Evolutionary conservation across 2,113 vertebrate genomes (phyloP), one percentile per base, ranked within the genome.

Genomic region (Syngnathus scovelli): DNA sequence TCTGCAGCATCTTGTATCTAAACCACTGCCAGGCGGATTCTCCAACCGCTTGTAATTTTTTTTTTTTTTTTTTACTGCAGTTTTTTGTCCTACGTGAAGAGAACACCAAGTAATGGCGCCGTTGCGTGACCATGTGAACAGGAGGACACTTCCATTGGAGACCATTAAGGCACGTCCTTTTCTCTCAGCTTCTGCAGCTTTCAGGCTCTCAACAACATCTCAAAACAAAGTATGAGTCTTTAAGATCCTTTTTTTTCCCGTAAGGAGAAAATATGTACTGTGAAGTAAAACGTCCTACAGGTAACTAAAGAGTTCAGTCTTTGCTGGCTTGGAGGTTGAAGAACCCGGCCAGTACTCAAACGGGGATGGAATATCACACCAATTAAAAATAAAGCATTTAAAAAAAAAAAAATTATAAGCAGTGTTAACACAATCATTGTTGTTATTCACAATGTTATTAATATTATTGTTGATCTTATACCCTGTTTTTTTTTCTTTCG

Each of bases 381-480:
- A 81, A 81, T 71, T 51, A 66, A 86, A 86, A 78, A 70, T 54
- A 84, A 87, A 85, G 77, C 66, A 72, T 79, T 62, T 9, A 21
- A 11, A 23, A 56, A 56, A 55, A 68, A 3, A 33, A 69, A 80
- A 33, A 69, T 78, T 66, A 73, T 80, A 75, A 85, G 75, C 71
- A 78, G 71, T 76, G 68, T 86, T 85, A 82, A 81, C 72, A 81
- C 83, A 70, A 84, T 86, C 78, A 81, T 73, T 84, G 88, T 77
- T 83, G 83, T 83, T 89, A 86, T 84, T 89, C 87, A 90, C 85
- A 91, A 89, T 74, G 77, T 77, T 84, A 83, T 76, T 84, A 83
- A 72, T 75, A 86, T 88, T 89, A 85, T 86, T 89, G 85, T 89
- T 87, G 84, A 86, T 89, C 81, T 88, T 87, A 85, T 91, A 92